Evolutionary conservation across 2,797 vertebrate genomes (phyloP), one percentile per base, ranked within the genome.

Genomic region (Taenioides sp.): DNA sequence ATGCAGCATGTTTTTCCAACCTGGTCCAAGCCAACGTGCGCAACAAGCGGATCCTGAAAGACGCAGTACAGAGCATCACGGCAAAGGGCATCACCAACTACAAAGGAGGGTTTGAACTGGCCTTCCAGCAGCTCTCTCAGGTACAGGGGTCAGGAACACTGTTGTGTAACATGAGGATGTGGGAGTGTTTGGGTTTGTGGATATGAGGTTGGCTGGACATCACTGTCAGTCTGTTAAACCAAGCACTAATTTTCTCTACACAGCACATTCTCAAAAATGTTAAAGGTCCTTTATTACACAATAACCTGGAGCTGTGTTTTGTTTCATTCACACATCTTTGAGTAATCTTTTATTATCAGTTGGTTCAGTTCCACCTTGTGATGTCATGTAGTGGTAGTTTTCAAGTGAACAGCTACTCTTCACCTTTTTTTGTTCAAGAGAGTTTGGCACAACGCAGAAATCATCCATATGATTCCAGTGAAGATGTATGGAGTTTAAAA

Each of bases 1-100:
- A 94, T 0, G 96, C 95, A 20, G 94, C 97, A 65, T 99, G 98
- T 88, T 99, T 99, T 84, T 75, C 94, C 74, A 95, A 98, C 81
- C 96, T 99, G 76, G 97, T 99, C 61, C 98, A 99, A 93, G 98
- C 98, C 72, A 99, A 99, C 37, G 96, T 98, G 40, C 94, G 97
- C 80, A 99, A 99, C 90, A 99, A 99, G 92, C 96, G 94, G 92
- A 94, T 95, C 61, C 90, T 99, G 73, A 98, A 97, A 89, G 95
- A 96, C 0, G 96, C 94, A 0, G 97, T 99, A 72, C 91, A 96
- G 78, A 92, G 86, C 74, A 98, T 99, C 84, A 90, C 89, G 4
- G 97, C 97, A 1, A 98, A 98, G 85, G 96, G 97, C 52, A 98
- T 95, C 77, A 99, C 98, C 0, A 96, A 98, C 90, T 99, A 98